Evolutionary conservation across 2,888 invertebrate genomes (phyloP), one percentile per base, ranked within the genome.

Genomic region (Macaria notata): DNA sequence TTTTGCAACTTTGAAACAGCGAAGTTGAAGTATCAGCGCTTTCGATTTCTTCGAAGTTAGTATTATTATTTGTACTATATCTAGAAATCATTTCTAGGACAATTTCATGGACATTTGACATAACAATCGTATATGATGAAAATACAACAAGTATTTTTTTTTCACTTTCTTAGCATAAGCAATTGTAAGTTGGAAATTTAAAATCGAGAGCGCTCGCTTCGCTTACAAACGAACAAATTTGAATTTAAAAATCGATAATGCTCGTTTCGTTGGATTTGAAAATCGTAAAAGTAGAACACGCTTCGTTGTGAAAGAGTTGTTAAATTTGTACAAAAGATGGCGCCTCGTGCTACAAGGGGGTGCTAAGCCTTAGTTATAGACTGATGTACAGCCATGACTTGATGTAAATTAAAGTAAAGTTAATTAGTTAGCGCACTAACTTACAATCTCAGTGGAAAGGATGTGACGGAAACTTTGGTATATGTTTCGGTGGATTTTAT

Each of bases 311-410:
- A 47, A 49, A 58, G 58, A 41, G 54, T 51, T 55, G 54, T 49
- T 48, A 47, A 49, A 51, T 66, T 64, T 66, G 64, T 61, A 66
- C 61, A 58, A 52, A 46, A 49, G 46, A 19, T 53, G 48, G 62
- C 63, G 62, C 59, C 63, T 65, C 45, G 57, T 44, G 30, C 49
- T 50, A 54, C 49, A 54, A 56, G 69, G 61, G 76, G 81, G 86
- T 83, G 82, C 84, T 84, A 70, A 82, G 80, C 86, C 85, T 79
- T 78, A 76, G 79, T 73, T 75, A 83, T 86, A 87, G 89, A 88
- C 87, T 88, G 88, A 88, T 86, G 84, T 86, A 82, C 83, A 85
- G 86, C 86, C 86, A 86, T 88, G 87, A 87, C 82, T 78, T 64
- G 75, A 77, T 83, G 73, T 84, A 81, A 78, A 72, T 68, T 78